phyloP scores from a whole-genome alignment of 2,113 vertebrate species.

The Acanthochromis polyacanthus region DNA sequence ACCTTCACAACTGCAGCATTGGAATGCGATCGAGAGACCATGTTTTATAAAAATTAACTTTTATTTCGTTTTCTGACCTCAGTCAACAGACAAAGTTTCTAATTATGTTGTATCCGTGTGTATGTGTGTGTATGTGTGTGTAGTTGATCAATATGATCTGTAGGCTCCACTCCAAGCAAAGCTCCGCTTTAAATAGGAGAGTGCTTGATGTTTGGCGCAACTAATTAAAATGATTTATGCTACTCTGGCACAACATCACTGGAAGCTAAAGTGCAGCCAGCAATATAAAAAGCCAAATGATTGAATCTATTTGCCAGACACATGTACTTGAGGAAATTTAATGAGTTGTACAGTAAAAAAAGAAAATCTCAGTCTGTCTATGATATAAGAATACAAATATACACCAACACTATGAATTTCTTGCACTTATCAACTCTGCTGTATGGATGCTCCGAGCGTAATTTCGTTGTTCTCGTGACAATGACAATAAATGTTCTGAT shows the following conservation, averaged over 20 bases:
- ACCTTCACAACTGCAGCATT: slow-evolving; percentile 8
- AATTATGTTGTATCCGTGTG: not conserved
- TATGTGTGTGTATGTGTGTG: slow-evolving; percentile 11
- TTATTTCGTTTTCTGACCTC: not conserved
- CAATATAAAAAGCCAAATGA: slow-evolving; percentile 53
- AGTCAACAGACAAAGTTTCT: not conserved
- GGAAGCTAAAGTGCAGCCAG: slow-evolving; percentile 30
- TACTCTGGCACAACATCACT: slow-evolving; percentile 57
- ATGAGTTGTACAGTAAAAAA: not conserved
- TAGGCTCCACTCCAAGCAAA: slow-evolving; percentile 36
- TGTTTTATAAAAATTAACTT: not conserved
- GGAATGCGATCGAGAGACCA: not conserved
- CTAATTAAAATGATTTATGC: slow-evolving; percentile 77
- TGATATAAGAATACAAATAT: not conserved
- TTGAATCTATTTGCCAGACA: slow-evolving; percentile 58
- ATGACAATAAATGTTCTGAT: no score
- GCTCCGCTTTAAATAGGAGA: slow-evolving; percentile 51
- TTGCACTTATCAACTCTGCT: no score
- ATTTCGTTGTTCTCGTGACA: no score
- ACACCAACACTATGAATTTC: not conserved
- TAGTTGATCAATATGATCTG: slow-evolving; percentile 13
- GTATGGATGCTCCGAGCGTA: no score
- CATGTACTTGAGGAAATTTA: slow-evolving; percentile 12
- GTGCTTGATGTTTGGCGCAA: slow-evolving; percentile 55
- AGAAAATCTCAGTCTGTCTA: not conserved